phyloP scores from a whole-genome alignment of 1,140 invertebrate species.

The Drosophila orena region DNA sequence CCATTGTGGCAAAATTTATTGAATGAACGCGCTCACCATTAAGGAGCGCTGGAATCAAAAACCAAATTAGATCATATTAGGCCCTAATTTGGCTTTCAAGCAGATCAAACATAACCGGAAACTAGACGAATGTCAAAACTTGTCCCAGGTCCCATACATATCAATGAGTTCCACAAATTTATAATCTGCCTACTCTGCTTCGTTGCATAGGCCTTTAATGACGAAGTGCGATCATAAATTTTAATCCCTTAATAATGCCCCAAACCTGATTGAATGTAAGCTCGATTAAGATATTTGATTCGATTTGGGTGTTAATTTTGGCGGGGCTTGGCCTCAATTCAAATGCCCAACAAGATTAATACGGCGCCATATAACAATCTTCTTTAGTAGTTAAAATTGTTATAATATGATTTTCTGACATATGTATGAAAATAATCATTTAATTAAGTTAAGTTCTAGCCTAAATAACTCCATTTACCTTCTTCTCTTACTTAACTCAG shows the following conservation, averaged over 20 bases:
- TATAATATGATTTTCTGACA: background rate
- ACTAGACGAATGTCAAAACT: constrained; percentile 43
- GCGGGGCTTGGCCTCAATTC: background rate
- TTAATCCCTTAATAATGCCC: constrained; percentile 31
- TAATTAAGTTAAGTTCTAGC: background rate
- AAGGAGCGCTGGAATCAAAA: constrained; percentile 43
- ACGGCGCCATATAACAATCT: background rate
- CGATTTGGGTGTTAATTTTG: constrained; percentile 29
- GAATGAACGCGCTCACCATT: constrained; percentile 17
- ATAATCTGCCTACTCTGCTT: constrained; percentile 46
- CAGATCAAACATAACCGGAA: constrained; percentile 40
- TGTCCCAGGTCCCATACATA: constrained; percentile 41
- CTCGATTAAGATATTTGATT: constrained; percentile 35
- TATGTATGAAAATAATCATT: background rate
- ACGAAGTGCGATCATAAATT: constrained; percentile 53
- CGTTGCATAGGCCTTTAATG: constrained; percentile 36
- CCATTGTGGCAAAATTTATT: constrained; percentile 40
- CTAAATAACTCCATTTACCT: background rate
- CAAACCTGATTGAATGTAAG: constrained; percentile 51
- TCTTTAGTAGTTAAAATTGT: background rate
- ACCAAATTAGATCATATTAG: constrained; percentile 46
- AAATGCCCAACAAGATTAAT: constrained; percentile 1
- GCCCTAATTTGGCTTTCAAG: constrained; percentile 29
- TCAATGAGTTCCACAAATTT: constrained; percentile 41
- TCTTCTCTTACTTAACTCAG: background rate